These are phyloP conservation scores for Chirona hameri DNA, from an alignment of 2,888 invertebrate genomes.

Conservation along the genomic window DNA sequence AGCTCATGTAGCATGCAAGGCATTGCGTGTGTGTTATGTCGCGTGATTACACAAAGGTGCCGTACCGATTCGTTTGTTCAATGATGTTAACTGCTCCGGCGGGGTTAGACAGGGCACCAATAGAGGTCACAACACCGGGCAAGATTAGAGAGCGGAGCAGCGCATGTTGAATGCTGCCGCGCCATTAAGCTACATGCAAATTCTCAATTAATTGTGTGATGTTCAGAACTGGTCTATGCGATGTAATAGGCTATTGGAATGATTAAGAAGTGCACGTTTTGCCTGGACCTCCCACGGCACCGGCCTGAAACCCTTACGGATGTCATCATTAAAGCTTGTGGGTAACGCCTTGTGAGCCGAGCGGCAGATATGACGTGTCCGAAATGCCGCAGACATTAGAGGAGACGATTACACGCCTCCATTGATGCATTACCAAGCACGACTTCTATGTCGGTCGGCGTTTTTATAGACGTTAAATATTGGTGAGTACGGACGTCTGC, in stretches of 20 bases:
- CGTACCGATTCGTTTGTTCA: neutral
- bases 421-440: neutral
- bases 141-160: neutral
- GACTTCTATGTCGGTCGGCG: neutral
- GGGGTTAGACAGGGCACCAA: neutral
- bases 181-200: neutral
- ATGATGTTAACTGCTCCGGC: neutral
- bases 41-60: neutral
- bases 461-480: neutral
- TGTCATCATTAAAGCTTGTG: neutral
- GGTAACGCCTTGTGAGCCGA: neutral
- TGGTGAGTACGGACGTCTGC: neutral
- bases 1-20: neutral
- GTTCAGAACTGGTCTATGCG: constrained; percentile 14
- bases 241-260: constrained; percentile 7
- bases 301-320: neutral
- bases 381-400: neutral
- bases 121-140: neutral
- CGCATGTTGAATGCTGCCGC: neutral
- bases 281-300: neutral
- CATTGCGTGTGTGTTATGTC: neutral
- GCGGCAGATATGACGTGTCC: neutral
- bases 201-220: constrained; percentile 3
- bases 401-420: neutral
- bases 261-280: constrained; percentile 13